A percentile compares a stretch with the other conserved stretches of the same genome.
Evolutionary conservation across 1,140 invertebrate species (phyloP).

Genomic region (Periplaneta americana): DNA sequence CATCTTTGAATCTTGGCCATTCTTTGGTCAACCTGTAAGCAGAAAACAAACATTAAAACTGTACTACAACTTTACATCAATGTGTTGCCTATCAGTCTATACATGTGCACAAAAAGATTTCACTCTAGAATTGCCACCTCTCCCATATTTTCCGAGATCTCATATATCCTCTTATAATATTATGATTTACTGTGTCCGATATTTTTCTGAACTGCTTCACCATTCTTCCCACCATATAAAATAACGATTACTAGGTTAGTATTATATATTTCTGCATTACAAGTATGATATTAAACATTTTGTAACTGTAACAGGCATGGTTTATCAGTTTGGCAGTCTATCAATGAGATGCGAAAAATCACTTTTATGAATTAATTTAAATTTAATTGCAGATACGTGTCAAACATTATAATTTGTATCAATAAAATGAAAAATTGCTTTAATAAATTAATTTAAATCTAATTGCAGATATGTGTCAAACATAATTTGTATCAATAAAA

Average conservation of each 20-base stretch:
- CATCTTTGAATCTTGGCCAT: slow-evolving; percentile 91
- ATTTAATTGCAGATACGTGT: too few species aligned
- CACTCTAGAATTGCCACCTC: not conserved
- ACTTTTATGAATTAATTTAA: too few species aligned
- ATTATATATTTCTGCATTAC: not conserved
- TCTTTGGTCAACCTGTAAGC: slow-evolving; percentile 76
- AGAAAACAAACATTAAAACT: not conserved
- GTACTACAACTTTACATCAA: slow-evolving; percentile 3
- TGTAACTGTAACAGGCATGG: too few species aligned
- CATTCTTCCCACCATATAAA: not conserved
- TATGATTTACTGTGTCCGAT: not conserved
- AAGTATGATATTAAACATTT: not conserved
- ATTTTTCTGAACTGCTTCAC: not conserved
- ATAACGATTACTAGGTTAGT: not conserved
- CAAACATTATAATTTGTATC: too few species aligned
- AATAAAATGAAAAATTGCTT: too few species aligned
- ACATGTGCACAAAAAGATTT: not conserved
- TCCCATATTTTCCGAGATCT: too few species aligned
- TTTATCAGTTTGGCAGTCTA: too few species aligned
- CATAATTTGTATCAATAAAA: too few species aligned
- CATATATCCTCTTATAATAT: not conserved
- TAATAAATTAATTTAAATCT: too few species aligned
- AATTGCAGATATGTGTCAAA: too few species aligned
- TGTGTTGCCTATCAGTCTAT: not conserved
- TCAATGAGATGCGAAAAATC: too few species aligned